Conservation (phyloP, 2,888 invertebrate species). For the Metallyticus violacea region DNA sequence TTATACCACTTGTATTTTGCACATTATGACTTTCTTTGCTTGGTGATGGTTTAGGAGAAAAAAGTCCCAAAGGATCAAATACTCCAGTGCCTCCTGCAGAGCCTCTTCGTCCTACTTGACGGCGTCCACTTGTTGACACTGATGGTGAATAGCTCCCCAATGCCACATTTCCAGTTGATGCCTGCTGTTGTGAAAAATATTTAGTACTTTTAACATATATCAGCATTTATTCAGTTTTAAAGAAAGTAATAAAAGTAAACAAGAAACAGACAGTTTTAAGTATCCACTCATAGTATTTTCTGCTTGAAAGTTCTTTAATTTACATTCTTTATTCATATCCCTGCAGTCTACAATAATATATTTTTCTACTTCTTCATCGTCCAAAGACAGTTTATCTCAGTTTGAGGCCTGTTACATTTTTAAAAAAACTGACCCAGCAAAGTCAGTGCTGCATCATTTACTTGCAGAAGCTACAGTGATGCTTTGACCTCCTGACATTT, state of each 20-base stretch:
- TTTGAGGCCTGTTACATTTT: too few relatives aligned
- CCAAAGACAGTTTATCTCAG: too few relatives aligned
- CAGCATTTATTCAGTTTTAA: background rate
- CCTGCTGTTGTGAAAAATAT: background rate
- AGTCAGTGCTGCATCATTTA: too few relatives aligned
- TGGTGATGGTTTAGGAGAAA: conserved; percentile 11
- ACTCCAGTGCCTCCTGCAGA: background rate
- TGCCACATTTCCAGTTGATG: background rate
- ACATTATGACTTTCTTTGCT: background rate
- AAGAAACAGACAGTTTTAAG: too few relatives aligned
- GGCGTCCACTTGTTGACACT: background rate
- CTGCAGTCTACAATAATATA: too few relatives aligned
- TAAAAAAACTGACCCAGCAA: too few relatives aligned
- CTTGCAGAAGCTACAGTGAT: too few relatives aligned
- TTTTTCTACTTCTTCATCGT: too few relatives aligned
- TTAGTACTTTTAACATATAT: background rate
- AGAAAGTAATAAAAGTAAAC: background rate
- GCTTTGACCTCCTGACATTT: too few relatives aligned
- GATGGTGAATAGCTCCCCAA: conserved; percentile 29
- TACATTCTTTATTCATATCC: too few relatives aligned
- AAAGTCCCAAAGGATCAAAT: conserved; percentile 23
- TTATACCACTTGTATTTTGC: background rate
- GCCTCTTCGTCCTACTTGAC: background rate
- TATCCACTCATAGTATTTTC: too few relatives aligned
- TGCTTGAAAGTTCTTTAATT: too few relatives aligned